Evolutionary conservation across 1,140 invertebrate species (phyloP).

Genomic region (Delia radicum): DNA sequence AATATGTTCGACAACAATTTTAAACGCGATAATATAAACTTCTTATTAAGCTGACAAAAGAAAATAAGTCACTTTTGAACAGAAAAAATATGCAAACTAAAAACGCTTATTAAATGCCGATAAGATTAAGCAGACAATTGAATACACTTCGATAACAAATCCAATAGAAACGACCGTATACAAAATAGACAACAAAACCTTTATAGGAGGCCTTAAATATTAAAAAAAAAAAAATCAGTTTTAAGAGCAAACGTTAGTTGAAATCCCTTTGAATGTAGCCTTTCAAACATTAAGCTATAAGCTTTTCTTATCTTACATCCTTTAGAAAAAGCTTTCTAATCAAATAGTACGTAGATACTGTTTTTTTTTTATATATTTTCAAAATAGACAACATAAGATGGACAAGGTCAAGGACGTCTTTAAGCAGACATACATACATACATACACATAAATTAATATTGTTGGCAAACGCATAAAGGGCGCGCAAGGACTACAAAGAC

Average conservation of each 20-base stretch:
- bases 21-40: too few species aligned
- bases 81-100: background rate
- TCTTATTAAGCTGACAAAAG: too few species aligned
- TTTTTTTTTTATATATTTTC: background rate
- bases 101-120: background rate
- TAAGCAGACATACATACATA: background rate
- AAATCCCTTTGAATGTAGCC: too few species aligned
- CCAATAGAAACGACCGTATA: background rate
- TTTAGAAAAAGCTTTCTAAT: background rate
- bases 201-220: background rate
- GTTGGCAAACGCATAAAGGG: background rate
- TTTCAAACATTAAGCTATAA: background rate
- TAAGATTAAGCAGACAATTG: background rate
- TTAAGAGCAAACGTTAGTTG: background rate
- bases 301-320: background rate
- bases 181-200: background rate
- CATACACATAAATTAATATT: background rate
- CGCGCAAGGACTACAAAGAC: background rate
- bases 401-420: slow-evolving; percentile 25
- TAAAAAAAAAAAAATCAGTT: background rate
- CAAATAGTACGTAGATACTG: too few species aligned
- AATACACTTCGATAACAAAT: background rate
- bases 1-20: too few species aligned
- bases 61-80: too few species aligned
- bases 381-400: background rate